Evolutionary conservation across 1,140 invertebrate species (phyloP).

Genomic region (Euura lappo): DNA sequence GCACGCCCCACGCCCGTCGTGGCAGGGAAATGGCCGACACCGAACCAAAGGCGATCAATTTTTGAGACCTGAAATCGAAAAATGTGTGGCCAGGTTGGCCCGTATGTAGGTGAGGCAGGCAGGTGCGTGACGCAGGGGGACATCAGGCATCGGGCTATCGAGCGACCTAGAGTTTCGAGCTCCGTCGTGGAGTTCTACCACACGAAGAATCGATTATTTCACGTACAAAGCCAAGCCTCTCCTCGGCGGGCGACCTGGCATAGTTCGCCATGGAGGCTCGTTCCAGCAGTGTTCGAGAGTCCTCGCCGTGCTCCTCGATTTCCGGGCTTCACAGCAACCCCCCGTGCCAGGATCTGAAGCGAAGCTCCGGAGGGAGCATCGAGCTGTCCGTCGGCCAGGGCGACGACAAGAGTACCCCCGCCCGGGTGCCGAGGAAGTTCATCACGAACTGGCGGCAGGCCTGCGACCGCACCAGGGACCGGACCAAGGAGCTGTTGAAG

Average conservation of each 20-base stretch:
- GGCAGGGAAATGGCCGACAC: too few species aligned
- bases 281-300: slow-evolving; percentile 41
- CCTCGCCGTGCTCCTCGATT: slow-evolving; percentile 23
- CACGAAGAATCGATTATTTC: slow-evolving; percentile 39
- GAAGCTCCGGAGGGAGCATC: slow-evolving; percentile 38
- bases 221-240: slow-evolving; percentile 18
- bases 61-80: too few species aligned
- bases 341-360: slow-evolving; percentile 36
- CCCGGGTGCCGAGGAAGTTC: slow-evolving; percentile 70
- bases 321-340: slow-evolving; percentile 27
- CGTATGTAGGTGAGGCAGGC: background rate
- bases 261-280: slow-evolving; percentile 39
- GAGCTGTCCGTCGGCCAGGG: slow-evolving; percentile 38
- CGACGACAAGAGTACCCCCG: slow-evolving; percentile 49
- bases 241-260: slow-evolving; percentile 21
- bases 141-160: slow-evolving; percentile 38
- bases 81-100: too few species aligned
- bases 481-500: slow-evolving; percentile 72
- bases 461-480: slow-evolving; percentile 72
- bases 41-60: too few species aligned
- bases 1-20: too few species aligned
- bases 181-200: background rate
- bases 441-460: slow-evolving; percentile 73
- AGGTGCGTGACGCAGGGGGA: background rate
- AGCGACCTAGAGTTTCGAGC: slow-evolving; percentile 36